Evolutionary conservation across 2,113 vertebrate genomes (phyloP).

Genomic region (Nesoenas mayeri): DNA sequence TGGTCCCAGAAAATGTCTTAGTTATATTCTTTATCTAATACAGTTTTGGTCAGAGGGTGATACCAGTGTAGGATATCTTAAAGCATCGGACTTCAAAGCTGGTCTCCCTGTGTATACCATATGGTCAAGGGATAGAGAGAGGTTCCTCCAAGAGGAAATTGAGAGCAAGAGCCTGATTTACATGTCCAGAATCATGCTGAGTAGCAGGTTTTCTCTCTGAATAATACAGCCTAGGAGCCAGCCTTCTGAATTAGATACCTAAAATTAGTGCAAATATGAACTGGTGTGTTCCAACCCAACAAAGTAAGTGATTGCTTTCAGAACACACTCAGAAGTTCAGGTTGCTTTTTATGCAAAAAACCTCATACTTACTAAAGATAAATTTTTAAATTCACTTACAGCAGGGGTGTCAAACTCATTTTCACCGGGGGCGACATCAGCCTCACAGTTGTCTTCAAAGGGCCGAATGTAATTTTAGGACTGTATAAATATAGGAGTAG

Average conservation of each 20-base stretch:
- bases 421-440: too few species aligned
- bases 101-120: background rate
- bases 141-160: slow-evolving; percentile 5
- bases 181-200: slow-evolving; percentile 14
- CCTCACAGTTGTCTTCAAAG: too few species aligned
- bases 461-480: too few species aligned
- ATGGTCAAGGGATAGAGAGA: slow-evolving; percentile 8
- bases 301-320: background rate
- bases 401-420: too few species aligned
- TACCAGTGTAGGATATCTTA: background rate
- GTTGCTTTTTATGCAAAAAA: background rate
- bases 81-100: background rate
- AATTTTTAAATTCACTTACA: background rate
- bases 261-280: slow-evolving; percentile 14
- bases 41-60: background rate
- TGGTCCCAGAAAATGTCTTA: background rate
- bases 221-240: background rate
- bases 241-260: background rate
- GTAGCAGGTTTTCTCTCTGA: slow-evolving; percentile 32
- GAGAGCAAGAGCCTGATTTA: background rate
- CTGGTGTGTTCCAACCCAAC: background rate
- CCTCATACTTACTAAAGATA: background rate
- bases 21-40: background rate
- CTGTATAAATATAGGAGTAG: too few species aligned
- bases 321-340: background rate